Evolutionary conservation across 1,140 invertebrate species (phyloP).

Genomic region (Littorina saxatilis): DNA sequence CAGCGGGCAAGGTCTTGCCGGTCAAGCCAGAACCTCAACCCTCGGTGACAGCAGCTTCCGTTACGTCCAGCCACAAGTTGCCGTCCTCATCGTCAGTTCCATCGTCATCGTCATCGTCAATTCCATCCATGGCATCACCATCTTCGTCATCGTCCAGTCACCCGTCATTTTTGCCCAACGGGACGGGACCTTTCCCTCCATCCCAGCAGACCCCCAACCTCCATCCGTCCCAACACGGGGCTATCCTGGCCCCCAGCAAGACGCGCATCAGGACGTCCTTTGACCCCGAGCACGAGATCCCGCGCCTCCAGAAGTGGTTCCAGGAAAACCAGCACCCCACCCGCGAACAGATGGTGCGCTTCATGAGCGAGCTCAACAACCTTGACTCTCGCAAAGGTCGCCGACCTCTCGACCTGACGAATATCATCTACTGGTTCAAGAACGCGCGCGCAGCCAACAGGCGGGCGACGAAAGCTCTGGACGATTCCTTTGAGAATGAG

Average conservation of each 20-base stretch:
- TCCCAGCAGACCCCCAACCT: conserved; percentile 30
- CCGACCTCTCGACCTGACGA: conserved; percentile 96
- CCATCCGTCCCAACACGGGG: conserved; percentile 24
- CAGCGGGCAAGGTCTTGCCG: neutral
- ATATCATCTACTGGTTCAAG: conserved; percentile 99
- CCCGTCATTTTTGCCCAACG: neutral
- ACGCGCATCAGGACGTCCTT: conserved; percentile 83
- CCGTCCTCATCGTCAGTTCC: no score
- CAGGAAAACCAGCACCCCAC: conserved; percentile 95
- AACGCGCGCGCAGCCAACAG: conserved; percentile 97
- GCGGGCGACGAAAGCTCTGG: conserved; percentile 76
- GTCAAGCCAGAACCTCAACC: neutral
- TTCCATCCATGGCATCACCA: neutral
- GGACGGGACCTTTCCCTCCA: neutral
- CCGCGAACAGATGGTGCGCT: conserved; percentile 89
- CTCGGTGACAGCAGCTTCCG: neutral
- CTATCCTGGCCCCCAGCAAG: conserved; percentile 58
- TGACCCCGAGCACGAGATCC: conserved; percentile 96
- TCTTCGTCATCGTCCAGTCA: conserved; percentile 34
- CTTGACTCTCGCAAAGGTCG: conserved; percentile 90
- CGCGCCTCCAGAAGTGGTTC: conserved; percentile 96
- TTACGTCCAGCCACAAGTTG: no score
- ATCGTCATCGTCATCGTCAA: conserved; percentile 14
- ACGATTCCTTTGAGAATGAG: conserved; percentile 66
- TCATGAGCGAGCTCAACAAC: conserved; percentile 94